These are phyloP conservation scores for Oreamnos americanus DNA, from an alignment of 2,113 vertebrate species.

Conservation along the genomic window DNA sequence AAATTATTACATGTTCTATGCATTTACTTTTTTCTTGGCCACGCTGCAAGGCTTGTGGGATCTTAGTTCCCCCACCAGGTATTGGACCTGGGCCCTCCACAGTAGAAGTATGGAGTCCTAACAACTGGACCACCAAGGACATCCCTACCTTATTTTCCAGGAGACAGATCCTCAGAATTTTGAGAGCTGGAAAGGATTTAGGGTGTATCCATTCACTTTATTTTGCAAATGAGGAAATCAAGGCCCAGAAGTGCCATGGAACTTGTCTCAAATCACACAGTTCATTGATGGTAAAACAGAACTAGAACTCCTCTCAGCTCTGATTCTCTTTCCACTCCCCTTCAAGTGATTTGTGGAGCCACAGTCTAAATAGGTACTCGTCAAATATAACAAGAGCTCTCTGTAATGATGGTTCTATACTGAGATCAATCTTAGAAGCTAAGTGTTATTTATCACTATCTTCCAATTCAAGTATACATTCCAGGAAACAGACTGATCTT, in stretches of 20 bases:
- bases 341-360: not conserved
- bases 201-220: not conserved
- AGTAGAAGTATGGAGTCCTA: not conserved
- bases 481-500: not conserved
- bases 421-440: not conserved
- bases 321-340: not conserved
- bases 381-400: not conserved
- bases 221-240: not conserved
- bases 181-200: not conserved
- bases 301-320: not conserved
- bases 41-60: not conserved
- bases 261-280: not conserved
- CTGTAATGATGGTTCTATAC: not conserved
- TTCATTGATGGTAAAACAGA: not conserved
- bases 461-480: not conserved
- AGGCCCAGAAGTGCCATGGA: not conserved
- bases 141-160: not conserved
- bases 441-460: not conserved
- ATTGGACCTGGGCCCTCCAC: not conserved
- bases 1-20: conserved; percentile 1
- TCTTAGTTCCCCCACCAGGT: not conserved
- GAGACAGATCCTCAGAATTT: not conserved
- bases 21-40: not conserved
- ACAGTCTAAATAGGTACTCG: not conserved
- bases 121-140: not conserved